Evolutionary conservation across 2,797 vertebrate species (phyloP).

Genomic region (Leuciscus waleckii): DNA sequence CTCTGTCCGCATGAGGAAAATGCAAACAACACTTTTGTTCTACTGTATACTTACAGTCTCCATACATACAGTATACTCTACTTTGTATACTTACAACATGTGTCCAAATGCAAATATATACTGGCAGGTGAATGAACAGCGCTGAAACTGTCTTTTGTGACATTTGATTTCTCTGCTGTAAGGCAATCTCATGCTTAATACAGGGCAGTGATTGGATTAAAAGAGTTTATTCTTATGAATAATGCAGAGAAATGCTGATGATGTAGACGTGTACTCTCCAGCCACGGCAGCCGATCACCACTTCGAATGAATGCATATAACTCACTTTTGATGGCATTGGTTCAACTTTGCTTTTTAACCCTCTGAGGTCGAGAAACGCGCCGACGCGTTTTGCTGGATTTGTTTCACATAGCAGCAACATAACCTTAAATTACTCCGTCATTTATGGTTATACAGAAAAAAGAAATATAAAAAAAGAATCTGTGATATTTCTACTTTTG

Average conservation of each 20-base stretch:
- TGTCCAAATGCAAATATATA: not conserved
- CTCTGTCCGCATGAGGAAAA: not conserved
- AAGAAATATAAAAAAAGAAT: too few relatives aligned
- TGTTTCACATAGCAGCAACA: too few relatives aligned
- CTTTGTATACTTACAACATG: too few relatives aligned
- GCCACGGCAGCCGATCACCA: not conserved
- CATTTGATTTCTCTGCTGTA: not conserved
- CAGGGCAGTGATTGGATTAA: not conserved
- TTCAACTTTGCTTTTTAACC: not conserved
- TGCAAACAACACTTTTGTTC: not conserved
- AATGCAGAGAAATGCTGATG: not conserved
- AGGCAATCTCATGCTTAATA: not conserved
- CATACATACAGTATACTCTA: too few relatives aligned
- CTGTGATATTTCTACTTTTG: too few relatives aligned
- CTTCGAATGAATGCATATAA: not conserved
- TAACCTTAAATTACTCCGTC: too few relatives aligned
- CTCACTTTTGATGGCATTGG: not conserved
- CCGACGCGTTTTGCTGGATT: too few relatives aligned
- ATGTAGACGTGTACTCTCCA: too few relatives aligned
- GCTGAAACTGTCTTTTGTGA: not conserved
- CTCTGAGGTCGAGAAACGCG: too few relatives aligned
- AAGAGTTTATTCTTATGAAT: not conserved
- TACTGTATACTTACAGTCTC: not conserved
- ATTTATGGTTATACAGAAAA: too few relatives aligned
- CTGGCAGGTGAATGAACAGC: not conserved